Percentiles rank a stretch among this genome's conserved stretches.
Conservation (phyloP, 2,888 invertebrate genomes). For the Drosophila kambysellisi region DNA sequence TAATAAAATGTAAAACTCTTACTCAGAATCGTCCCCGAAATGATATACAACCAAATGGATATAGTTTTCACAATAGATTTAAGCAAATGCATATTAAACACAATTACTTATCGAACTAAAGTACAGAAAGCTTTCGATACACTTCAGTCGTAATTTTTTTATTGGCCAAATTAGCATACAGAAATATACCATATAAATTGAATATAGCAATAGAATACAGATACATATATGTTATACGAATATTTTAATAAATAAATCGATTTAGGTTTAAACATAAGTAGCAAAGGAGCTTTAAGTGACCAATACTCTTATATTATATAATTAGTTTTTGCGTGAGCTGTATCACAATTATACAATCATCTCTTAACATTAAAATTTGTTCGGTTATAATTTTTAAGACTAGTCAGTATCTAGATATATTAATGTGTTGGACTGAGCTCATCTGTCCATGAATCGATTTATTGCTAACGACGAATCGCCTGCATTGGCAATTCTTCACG, state of each 20-base stretch:
- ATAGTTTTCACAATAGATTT: neutral
- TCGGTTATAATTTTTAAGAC: neutral
- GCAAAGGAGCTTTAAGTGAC: neutral
- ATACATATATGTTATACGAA: neutral
- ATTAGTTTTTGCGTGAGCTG: neutral
- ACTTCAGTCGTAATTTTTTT: too few relatives aligned
- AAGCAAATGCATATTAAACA: neutral
- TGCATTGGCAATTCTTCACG: slow-evolving; percentile 19
- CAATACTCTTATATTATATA: neutral
- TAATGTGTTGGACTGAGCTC: slow-evolving; percentile 2
- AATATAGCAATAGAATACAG: neutral
- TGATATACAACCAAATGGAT: neutral
- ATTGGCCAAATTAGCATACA: neutral
- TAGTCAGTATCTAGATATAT: neutral
- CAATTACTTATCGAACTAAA: neutral
- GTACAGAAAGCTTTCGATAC: too few relatives aligned
- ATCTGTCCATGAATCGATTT: slow-evolving; percentile 12
- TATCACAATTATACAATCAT: neutral
- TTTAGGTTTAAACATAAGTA: neutral
- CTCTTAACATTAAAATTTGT: neutral
- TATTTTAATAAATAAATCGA: too few relatives aligned
- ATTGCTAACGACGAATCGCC: slow-evolving; percentile 9
- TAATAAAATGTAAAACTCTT: neutral
- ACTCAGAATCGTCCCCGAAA: neutral
- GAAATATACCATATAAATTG: neutral